These are phyloP conservation scores for Ahaetulla prasina DNA, from an alignment of 2,113 vertebrate species.

Conservation along the genomic window DNA sequence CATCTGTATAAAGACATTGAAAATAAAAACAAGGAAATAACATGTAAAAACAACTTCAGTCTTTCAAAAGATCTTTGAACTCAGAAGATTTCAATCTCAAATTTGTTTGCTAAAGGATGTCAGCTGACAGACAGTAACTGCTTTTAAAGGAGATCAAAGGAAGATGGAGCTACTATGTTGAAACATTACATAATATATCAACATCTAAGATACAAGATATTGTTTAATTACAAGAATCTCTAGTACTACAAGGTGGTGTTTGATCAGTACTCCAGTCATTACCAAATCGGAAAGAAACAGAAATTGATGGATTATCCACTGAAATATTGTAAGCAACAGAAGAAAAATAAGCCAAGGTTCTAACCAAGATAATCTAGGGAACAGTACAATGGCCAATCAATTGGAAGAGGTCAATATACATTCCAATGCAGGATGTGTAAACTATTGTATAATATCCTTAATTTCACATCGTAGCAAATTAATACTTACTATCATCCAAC, in stretches of 20 bases:
- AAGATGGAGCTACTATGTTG: not conserved
- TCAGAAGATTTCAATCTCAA: not conserved
- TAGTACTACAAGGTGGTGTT: not conserved
- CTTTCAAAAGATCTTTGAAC: not conserved
- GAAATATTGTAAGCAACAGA: not conserved
- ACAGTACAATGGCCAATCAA: not conserved
- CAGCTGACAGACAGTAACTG: not conserved
- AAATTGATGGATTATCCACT: not conserved
- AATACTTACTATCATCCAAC: not conserved
- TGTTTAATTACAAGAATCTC: not conserved
- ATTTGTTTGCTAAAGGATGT: not conserved
- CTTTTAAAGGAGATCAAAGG: not conserved
- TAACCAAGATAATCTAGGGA: not conserved
- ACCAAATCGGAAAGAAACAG: not conserved
- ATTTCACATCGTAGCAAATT: not conserved
- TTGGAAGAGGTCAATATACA: not conserved
- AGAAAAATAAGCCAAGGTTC: not conserved
- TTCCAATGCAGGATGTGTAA: not conserved
- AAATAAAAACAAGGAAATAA: not conserved
- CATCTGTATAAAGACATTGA: not conserved
- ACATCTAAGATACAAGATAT: not conserved
- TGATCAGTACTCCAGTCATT: not conserved
- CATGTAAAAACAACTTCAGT: not conserved
- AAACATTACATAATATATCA: not conserved
- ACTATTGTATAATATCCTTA: not conserved